Evolutionary conservation across 2,113 vertebrate species (phyloP).

Genomic region (Rissa tridactyla): DNA sequence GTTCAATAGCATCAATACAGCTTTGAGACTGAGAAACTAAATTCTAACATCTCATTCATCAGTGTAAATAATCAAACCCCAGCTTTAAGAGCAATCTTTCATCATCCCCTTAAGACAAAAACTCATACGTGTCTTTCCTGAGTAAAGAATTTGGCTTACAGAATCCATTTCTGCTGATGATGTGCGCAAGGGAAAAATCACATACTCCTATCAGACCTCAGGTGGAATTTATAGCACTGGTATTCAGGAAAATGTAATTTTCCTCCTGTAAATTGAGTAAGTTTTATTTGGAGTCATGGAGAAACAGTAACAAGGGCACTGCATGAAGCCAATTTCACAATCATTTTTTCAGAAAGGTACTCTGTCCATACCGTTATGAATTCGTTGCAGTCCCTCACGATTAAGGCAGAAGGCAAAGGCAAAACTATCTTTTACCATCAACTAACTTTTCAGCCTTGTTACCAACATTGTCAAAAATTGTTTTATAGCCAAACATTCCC

Average conservation of each 20-base stretch:
- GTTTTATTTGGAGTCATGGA: neutral
- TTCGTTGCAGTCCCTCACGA: neutral
- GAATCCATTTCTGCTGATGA: neutral
- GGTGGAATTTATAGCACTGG: neutral
- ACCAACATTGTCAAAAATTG: neutral
- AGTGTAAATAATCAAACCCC: neutral
- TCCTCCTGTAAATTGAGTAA: neutral
- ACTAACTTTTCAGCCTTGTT: neutral
- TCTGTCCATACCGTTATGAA: neutral
- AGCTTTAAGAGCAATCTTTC: neutral
- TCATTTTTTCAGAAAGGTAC: neutral
- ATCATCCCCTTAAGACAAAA: neutral
- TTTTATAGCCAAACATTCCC: neutral
- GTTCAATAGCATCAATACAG: neutral
- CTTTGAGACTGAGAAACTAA: neutral
- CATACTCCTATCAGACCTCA: neutral
- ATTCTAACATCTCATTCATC: neutral
- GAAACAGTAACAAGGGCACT: neutral
- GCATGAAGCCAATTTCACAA: neutral
- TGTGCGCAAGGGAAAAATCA: neutral
- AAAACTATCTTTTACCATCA: neutral
- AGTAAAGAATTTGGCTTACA: neutral
- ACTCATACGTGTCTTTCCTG: neutral
- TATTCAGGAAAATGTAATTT: neutral
- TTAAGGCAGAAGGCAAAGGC: neutral